phyloP scores from a whole-genome alignment of 1,140 invertebrate genomes.

The Gonatopus flavifemur region DNA sequence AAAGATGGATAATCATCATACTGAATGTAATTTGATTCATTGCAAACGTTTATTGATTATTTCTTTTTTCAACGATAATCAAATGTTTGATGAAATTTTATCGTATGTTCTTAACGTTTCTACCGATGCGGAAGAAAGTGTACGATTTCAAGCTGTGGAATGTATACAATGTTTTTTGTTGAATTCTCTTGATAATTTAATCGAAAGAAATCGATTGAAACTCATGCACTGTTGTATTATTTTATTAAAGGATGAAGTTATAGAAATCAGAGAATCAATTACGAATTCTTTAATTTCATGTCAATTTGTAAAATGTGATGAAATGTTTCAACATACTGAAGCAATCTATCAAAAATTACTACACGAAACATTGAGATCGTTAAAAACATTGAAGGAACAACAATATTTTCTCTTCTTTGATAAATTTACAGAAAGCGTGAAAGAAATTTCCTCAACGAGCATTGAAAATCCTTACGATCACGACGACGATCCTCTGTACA shows the following conservation, averaged over 20 bases:
- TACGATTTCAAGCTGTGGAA: slow-evolving; percentile 11
- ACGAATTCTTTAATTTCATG: slow-evolving; percentile 3
- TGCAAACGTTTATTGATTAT: slow-evolving; percentile 14
- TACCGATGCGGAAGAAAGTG: slow-evolving; percentile 5
- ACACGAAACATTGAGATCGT: background rate
- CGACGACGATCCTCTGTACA: slow-evolving; percentile 25
- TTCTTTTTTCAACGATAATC: slow-evolving; percentile 11
- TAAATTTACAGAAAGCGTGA: background rate
- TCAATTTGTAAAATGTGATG: background rate
- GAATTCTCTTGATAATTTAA: slow-evolving; percentile 13
- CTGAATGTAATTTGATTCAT: background rate
- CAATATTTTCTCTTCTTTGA: too few relatives aligned
- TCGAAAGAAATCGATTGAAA: slow-evolving; percentile 2
- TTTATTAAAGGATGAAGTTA: slow-evolving; percentile 30
- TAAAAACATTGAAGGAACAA: too few relatives aligned
- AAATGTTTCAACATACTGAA: slow-evolving; percentile 8
- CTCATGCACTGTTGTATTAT: slow-evolving; percentile 25
- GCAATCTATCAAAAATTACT: slow-evolving; percentile 16
- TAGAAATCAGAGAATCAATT: slow-evolving; percentile 18
- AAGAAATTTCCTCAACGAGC: background rate
- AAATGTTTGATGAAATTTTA: slow-evolving; percentile 5
- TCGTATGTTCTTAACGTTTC: slow-evolving; percentile 1
- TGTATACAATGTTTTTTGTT: slow-evolving; percentile 17
- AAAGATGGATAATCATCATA: background rate
- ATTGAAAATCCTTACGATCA: slow-evolving; percentile 38